Evolutionary conservation across 2,113 vertebrate species (phyloP), one percentile per base, ranked within the genome.

Genomic region (Chrysochloris asiatica): DNA sequence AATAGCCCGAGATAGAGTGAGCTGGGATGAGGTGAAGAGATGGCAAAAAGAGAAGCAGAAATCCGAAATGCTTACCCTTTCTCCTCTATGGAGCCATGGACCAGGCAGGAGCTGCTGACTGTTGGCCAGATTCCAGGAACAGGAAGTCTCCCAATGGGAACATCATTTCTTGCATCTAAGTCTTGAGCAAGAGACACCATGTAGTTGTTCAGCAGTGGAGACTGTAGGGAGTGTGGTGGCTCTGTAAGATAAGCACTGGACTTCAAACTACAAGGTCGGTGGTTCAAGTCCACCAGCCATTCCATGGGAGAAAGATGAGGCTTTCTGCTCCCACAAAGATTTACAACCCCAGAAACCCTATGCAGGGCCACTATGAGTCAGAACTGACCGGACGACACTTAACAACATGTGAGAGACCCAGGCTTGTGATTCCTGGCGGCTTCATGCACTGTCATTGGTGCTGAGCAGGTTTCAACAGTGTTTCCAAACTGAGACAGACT

Each of bases 51-150:
- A 76, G 21, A 36, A 33, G 14, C 6, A 22, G 75, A 24, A 22
- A 38, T 30, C 26, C 3, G 36, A 67, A 9, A 0, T 1, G 1
- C 56, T 54, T 2, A 17, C 6, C 16, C 45, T 36, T 33, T 19
- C 56, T 45, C 47, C 36, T 71, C 36, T 2, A 24, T 36, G 59
- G n/a, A n/a, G n/a, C n/a, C 12, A 11, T 6, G 33, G 0, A 0
- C 2, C 1, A 45, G 7, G 22, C 24, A 26, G 81, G 38, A 16
- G 50, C 28, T 10, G n/a, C n/a, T 9, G 71, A 30, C 10, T 5
- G 0, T 2, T 0, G 41, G 28, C 43, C 50, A 50, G 81, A 28
- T n/a, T 72, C 69, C 81, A 84, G 84, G 67, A 76, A 12, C 83
- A 22, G 11, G 59, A 13, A 36, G 65, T 13, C 4, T 2, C 4